A percentile compares a stretch with the other conserved stretches of the same genome.
These are phyloP conservation scores for Nudaria mundana DNA, from an alignment of 2,888 invertebrate genomes.

Conservation along the genomic window DNA sequence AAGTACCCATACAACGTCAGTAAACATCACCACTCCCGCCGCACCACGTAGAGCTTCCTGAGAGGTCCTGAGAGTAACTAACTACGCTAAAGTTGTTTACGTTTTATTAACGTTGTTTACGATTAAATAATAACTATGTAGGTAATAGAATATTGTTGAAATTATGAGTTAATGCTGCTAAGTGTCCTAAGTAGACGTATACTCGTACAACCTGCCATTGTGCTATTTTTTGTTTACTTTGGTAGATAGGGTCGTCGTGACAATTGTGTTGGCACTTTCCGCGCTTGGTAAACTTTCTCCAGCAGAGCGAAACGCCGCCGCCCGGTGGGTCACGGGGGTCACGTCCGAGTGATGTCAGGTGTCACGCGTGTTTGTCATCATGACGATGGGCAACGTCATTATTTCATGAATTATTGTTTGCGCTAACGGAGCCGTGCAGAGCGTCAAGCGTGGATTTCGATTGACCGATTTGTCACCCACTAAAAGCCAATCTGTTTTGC, in stretches of 20 bases:
- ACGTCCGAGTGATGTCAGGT: neutral
- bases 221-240: too few species aligned
- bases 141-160: too few species aligned
- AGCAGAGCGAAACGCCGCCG: slow-evolving; percentile 18
- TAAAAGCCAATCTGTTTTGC: slow-evolving; percentile 5
- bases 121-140: too few species aligned
- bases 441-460: slow-evolving; percentile 4
- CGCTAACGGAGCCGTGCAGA: neutral
- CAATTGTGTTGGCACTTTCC: slow-evolving; percentile 23
- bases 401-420: neutral
- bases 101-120: too few species aligned
- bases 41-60: too few species aligned
- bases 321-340: slow-evolving; percentile 3
- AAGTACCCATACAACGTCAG: too few species aligned
- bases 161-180: too few species aligned
- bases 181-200: too few species aligned
- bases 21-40: too few species aligned
- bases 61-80: too few species aligned
- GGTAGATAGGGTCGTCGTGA: slow-evolving; percentile 11
- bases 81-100: too few species aligned
- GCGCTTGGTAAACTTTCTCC: slow-evolving; percentile 14
- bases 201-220: too few species aligned
- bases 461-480: slow-evolving; percentile 9
- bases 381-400: neutral
- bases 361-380: neutral